Base-by-base conservation (phyloP, 2,888 invertebrate genomes). In the Limnephilus lunatus region DNA sequence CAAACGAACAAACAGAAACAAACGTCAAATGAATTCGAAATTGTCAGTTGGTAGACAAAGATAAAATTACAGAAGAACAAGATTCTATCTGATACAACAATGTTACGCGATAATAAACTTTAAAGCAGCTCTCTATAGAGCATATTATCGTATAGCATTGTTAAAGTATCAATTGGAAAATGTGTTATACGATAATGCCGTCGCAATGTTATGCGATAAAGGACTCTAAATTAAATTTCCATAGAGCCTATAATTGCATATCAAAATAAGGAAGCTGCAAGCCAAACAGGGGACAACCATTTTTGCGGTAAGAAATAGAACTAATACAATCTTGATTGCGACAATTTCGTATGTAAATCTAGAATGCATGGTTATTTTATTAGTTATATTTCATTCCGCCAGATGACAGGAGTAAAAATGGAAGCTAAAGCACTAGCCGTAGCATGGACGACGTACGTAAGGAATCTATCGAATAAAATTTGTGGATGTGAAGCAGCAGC, bases 1-100 rank as follows among this genome's bases (percentile, higher is more conserved):
- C 82, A 44, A 89, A 81, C 81, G 89, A 81, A 81, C 82, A 44
- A 89, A 81, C 81, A 39, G 81, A 81, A 31, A 9, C 81, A 68
- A 68, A 68, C 31, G 32, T 83, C 32, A 35, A 35, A 32, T 32
- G 35, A 35, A 83, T 83, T 83, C 32, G 25, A 83, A 83, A 35
- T 25, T 35, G 83, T 83, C 83, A 35, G 25, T 68, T 25, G 25
- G 68, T 68, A 30, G 83, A 31, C 83, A 31, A 19, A 35, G 30
- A 12, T 32, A n/a, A 83, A 83, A 25, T 53, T 53, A 53, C 53
- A 53, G 19, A 53, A 19, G 4, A 53, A 53, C 4, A 53, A 53
- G 5, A 19, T 19, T 53, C 14, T 53, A 53, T 19, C 2, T 53
- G 5, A 53, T 53, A 53, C 19, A 1, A 48, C 4, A 48, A 48